Evolutionary conservation across 2,797 vertebrate genomes (phyloP), one percentile per base, ranked within the genome.

Genomic region (Sebastolobus altivelis): DNA sequence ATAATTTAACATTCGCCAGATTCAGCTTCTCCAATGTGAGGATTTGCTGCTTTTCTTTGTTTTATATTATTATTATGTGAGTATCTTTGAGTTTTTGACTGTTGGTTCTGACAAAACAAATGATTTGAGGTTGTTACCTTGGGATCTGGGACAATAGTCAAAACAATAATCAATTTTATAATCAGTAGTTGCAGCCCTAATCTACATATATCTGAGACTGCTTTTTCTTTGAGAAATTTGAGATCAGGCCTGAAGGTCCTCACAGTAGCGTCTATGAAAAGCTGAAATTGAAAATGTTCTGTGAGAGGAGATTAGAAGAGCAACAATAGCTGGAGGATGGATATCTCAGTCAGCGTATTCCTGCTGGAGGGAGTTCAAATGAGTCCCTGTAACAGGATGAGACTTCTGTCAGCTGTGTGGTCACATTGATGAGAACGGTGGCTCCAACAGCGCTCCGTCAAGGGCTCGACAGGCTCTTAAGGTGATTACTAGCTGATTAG

Each of bases 401-500:
- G 92, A 90, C 88, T 82, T 55, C 40, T 92, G 83, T 90, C 90
- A 65, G 79, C 87, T 81, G 81, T 81, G 83, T 86, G 77, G 89
- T 93, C 89, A 88, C 85, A 87, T 86, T 89, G 80, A 93, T 90
- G 88, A 90, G 88, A 89, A 71, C 5, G 31, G 79, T 67, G 86
- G 85, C 80, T 85, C 81, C 69, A 60, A 56, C 72, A 72, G 61
- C 31, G 31, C 83, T 90, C 81, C n/a, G 27, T 89, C 92, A 88
- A 79, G n/a, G 65, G 46, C 87, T 78, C 78, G 88, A 90, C 82
- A 63, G 79, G 69, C 89, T 90, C 89, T 92, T 82, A 90, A 89
- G 88, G 86, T 91, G 91, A 95, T 91, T 90, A 82, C 77, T 69
- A 85, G 76, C 73, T 87, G 84, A 93, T 94, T 92, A 93, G 84